Evolutionary conservation across 1,140 invertebrate genomes (phyloP), one percentile per base, ranked within the genome.

Genomic region (Drosophila erecta): DNA sequence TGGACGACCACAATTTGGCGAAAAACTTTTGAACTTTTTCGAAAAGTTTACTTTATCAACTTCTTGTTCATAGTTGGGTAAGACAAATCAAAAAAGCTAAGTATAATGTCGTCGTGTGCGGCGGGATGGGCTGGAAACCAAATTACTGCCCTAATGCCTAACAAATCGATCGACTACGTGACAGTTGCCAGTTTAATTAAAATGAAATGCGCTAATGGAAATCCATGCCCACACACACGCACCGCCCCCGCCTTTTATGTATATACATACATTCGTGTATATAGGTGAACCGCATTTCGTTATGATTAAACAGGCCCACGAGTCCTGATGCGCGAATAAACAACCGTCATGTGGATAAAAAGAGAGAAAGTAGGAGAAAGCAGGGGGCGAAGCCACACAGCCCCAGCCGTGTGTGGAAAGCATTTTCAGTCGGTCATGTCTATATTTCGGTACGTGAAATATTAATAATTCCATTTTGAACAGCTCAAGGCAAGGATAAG

Each of bases 121-220:
- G 44, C 3, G 14, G 20, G 2, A 6, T 22, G 35, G 37, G 12
- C 14, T 14, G 11, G 27, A 17, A 38, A 40, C 41, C 61, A 76
- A 76, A 76, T 76, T 57, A 64, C 56, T 62, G 33, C 41, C 60
- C 57, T 75, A 66, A 86, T 78, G 74, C 70, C 65, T 44, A 74
- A 87, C 72, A 83, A 81, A 86, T 81, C 79, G 83, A 85, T 71
- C 37, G 53, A 64, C 58, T 86, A 81, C 81, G 79, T 87, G 83
- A 81, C 74, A 85, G 69, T 87, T 86, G 61, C 69, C 81, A 76
- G 60, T 69, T 81, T 86, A 86, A 86, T 86, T 86, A 86, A 81
- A 87, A 81, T 76, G 74, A 70, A 81, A 87, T 75, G 64, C 74
- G 67, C 77, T 69, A 80, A 77, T 84, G 77, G 73, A 81, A 78